These are phyloP conservation scores for Geophilus truncorum DNA, from an alignment of 2,888 invertebrate genomes.

Conservation along the genomic window DNA sequence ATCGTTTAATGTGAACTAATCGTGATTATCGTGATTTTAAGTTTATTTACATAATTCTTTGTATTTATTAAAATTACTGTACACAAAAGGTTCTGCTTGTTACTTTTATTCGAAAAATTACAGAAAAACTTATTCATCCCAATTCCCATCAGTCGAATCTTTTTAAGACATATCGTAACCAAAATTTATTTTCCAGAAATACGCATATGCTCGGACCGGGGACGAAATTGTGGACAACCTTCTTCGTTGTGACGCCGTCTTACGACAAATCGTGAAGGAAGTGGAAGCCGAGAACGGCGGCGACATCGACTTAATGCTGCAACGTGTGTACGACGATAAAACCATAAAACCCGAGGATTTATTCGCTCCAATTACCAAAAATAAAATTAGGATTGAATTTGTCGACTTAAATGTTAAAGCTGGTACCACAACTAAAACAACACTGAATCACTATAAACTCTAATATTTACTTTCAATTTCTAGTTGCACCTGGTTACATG, in stretches of 20 bases:
- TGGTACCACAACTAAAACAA: background rate
- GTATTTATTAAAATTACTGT: no score
- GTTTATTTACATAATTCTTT: no score
- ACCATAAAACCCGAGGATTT: background rate
- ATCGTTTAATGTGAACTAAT: no score
- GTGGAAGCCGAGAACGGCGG: background rate
- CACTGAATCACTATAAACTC: background rate
- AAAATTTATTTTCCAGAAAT: background rate
- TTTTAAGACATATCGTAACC: no score
- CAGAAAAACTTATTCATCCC: no score
- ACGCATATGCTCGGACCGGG: background rate
- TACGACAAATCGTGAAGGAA: background rate
- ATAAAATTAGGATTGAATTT: background rate
- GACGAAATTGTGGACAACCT: constrained; percentile 15
- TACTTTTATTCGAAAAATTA: no score
- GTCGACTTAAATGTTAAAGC: background rate
- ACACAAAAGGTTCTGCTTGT: no score
- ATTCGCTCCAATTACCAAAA: background rate
- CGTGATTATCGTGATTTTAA: no score
- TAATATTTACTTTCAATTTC: background rate
- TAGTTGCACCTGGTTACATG: background rate
- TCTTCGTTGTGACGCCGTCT: background rate
- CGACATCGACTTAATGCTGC: background rate
- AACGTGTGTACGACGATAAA: background rate
- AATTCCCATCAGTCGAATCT: no score